Conservation (phyloP, 2,888 invertebrate species). For the Zygogramma bicolorata region DNA sequence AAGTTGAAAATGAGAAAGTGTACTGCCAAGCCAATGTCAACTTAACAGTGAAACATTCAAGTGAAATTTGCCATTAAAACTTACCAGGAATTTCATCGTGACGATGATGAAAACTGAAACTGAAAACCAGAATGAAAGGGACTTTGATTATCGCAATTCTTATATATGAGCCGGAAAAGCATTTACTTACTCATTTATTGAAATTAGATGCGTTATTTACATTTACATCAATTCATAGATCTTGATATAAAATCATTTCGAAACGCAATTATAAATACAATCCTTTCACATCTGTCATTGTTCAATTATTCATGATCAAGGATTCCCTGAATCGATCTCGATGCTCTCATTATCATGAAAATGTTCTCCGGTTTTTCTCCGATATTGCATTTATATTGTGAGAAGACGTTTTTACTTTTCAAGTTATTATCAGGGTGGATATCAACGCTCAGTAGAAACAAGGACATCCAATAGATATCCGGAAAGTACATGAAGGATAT, state of each 20-base stretch:
- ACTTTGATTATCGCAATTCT: conserved; percentile 3
- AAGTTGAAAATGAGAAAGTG: too few relatives aligned
- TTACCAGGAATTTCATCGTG: not conserved
- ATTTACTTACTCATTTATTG: not conserved
- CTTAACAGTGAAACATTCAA: too few relatives aligned
- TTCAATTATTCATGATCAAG: conserved; percentile 9
- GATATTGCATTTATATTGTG: too few relatives aligned
- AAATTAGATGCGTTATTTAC: conserved; percentile 8
- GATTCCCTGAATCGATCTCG: not conserved
- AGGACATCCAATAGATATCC: too few relatives aligned
- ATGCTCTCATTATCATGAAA: not conserved
- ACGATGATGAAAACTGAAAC: not conserved
- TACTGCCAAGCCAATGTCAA: too few relatives aligned
- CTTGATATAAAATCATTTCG: not conserved
- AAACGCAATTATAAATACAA: not conserved
- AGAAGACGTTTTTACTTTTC: too few relatives aligned
- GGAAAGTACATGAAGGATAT: too few relatives aligned
- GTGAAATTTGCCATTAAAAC: not conserved
- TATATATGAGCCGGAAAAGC: not conserved
- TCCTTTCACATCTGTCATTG: conserved; percentile 3
- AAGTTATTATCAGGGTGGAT: too few relatives aligned
- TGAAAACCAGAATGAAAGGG: not conserved
- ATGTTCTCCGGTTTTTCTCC: not conserved
- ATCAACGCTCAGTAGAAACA: too few relatives aligned
- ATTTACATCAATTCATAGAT: not conserved